Conservation (phyloP, 2,113 vertebrate genomes). For the Fregetta grallaria region DNA sequence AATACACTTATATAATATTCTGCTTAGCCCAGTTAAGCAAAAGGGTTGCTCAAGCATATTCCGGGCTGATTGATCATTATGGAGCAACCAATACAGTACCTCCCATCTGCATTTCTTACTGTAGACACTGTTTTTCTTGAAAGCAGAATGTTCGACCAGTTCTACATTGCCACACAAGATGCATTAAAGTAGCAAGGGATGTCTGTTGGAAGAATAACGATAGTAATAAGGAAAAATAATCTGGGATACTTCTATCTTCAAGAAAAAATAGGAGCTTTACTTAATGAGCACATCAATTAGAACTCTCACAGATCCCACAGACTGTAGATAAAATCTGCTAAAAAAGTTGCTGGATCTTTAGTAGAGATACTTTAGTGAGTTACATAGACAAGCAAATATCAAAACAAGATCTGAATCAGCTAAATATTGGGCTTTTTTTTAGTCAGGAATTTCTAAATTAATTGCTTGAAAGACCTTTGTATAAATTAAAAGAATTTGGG, state of each 20-base stretch:
- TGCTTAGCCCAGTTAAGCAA: neutral
- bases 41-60: neutral
- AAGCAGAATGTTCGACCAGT: neutral
- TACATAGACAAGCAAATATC: neutral
- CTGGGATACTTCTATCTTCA: neutral
- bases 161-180: neutral
- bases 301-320: neutral
- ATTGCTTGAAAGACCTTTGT: neutral
- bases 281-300: neutral
- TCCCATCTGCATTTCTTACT: neutral
- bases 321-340: neutral
- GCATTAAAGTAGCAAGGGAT: neutral
- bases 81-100: neutral
- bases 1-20: neutral
- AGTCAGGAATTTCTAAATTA: neutral
- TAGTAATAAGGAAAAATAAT: neutral
- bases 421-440: neutral
- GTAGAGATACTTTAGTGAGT: neutral
- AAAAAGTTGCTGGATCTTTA: neutral
- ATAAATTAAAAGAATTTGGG: neutral
- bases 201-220: neutral
- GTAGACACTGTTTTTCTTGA: neutral
- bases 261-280: neutral
- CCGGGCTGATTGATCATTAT: neutral
- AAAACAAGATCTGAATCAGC: neutral